Evolutionary conservation across 2,797 vertebrate genomes (phyloP).

Genomic region (Rhinophrynus dorsalis): DNA sequence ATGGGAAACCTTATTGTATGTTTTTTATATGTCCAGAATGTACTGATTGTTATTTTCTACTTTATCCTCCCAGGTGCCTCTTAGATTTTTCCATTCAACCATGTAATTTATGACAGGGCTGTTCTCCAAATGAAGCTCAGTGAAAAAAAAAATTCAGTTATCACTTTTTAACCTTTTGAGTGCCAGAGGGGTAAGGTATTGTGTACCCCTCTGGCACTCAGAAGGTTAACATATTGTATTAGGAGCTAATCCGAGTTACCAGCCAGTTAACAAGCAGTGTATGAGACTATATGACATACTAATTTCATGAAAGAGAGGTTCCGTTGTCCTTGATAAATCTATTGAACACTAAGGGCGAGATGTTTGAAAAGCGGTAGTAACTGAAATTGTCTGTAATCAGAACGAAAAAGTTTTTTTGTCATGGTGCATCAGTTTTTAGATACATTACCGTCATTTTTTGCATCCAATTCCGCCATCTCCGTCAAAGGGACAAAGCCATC

Average conservation of each 20-base stretch:
- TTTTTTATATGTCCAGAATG: slow-evolving; percentile 48
- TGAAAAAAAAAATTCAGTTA: slow-evolving; percentile 21
- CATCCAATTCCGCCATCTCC: no score
- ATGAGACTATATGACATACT: background rate
- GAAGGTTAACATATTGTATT: slow-evolving; percentile 14
- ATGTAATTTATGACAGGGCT: slow-evolving; percentile 30
- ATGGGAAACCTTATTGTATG: slow-evolving; percentile 47
- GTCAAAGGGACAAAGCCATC: no score
- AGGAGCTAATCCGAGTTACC: slow-evolving; percentile 18
- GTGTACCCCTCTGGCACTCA: no score
- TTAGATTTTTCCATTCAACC: slow-evolving; percentile 12
- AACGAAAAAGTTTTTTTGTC: no score
- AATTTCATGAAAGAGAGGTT: background rate
- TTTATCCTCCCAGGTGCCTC: slow-evolving; percentile 22
- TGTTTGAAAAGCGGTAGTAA: no score
- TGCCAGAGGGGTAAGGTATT: no score
- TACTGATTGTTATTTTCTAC: slow-evolving; percentile 35
- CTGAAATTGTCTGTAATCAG: no score
- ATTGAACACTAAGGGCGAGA: slow-evolving; percentile 16
- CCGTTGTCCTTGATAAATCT: slow-evolving; percentile 25
- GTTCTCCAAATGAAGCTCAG: slow-evolving; percentile 2
- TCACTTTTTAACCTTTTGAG: no score
- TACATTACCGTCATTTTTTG: no score
- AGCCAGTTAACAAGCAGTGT: slow-evolving; percentile 17
- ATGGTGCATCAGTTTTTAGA: no score